Percentiles rank a stretch among this genome's conserved stretches.
Evolutionary conservation across 2,113 vertebrate genomes (phyloP).

Genomic region (Struthio camelus): DNA sequence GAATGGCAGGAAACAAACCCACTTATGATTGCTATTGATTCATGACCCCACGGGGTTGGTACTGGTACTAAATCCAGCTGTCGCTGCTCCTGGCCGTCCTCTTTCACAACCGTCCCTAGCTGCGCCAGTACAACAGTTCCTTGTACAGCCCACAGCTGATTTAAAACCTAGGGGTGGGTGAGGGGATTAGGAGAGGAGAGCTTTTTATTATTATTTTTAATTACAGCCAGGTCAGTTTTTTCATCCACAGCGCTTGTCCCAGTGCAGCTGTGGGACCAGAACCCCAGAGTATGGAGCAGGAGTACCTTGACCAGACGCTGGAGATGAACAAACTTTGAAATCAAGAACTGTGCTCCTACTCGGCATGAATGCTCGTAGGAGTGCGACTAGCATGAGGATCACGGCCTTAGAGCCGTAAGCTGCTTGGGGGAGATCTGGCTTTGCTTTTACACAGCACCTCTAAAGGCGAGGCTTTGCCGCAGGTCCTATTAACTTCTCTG

Average conservation of each 20-base stretch:
- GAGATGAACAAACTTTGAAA: not conserved
- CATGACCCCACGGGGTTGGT: fast-evolving
- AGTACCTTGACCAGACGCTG: fast-evolving
- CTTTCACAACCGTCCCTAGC: not conserved
- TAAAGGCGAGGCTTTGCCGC: not conserved
- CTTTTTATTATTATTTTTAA: not conserved
- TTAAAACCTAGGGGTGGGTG: not conserved
- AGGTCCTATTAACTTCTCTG: fast-evolving
- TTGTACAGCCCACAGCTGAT: not conserved
- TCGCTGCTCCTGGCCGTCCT: fast-evolving
- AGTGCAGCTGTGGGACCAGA: not conserved
- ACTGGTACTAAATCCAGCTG: not conserved
- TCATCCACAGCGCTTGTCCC: not conserved
- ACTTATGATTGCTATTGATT: not conserved
- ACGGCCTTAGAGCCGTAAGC: constrained; percentile 34
- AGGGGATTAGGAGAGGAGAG: not conserved
- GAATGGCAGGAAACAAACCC: not conserved
- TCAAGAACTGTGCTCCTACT: fast-evolving
- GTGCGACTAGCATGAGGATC: not conserved
- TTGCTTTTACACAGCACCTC: not conserved
- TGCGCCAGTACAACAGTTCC: not conserved
- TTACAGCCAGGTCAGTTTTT: not conserved
- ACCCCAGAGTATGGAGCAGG: not conserved
- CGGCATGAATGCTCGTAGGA: not conserved
- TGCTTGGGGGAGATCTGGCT: constrained; percentile 39